These are phyloP conservation scores for Antheraea assamensis DNA, from an alignment of 2,888 invertebrate genomes.

Conservation along the genomic window DNA sequence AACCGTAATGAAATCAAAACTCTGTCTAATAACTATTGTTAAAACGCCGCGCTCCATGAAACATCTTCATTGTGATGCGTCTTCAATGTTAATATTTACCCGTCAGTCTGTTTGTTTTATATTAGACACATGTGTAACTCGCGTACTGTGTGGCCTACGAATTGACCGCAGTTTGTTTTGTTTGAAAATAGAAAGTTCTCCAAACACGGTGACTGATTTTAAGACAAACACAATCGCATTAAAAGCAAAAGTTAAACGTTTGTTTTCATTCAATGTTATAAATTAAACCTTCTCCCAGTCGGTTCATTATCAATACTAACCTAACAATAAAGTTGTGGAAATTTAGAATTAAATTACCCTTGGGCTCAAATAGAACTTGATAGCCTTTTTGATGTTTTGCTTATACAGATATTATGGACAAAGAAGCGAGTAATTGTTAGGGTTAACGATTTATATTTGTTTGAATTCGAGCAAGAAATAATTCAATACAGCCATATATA, in stretches of 20 bases:
- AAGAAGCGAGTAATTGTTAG: too few relatives aligned
- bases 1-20: not conserved
- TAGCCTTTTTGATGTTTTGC: not conserved
- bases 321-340: not conserved
- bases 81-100: conserved; percentile 13
- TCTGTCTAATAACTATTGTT: conserved; percentile 5
- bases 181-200: conserved; percentile 13
- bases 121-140: conserved; percentile 1
- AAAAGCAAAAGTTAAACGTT: conserved; percentile 12
- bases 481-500: too few relatives aligned
- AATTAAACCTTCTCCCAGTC: conserved; percentile 10
- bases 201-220: conserved; percentile 1
- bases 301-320: conserved; percentile 12
- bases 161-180: conserved; percentile 10
- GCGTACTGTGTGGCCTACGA: conserved; percentile 11
- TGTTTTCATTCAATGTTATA: conserved; percentile 6
- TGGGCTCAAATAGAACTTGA: not conserved
- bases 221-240: conserved; percentile 14
- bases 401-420: not conserved
- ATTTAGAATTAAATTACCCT: conserved; percentile 14
- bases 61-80: conserved; percentile 11
- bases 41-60: not conserved
- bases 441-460: too few relatives aligned
- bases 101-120: conserved; percentile 6
- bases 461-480: too few relatives aligned